phyloP scores from a whole-genome alignment of 1,140 invertebrate species.

The Bombus soroeensis region DNA sequence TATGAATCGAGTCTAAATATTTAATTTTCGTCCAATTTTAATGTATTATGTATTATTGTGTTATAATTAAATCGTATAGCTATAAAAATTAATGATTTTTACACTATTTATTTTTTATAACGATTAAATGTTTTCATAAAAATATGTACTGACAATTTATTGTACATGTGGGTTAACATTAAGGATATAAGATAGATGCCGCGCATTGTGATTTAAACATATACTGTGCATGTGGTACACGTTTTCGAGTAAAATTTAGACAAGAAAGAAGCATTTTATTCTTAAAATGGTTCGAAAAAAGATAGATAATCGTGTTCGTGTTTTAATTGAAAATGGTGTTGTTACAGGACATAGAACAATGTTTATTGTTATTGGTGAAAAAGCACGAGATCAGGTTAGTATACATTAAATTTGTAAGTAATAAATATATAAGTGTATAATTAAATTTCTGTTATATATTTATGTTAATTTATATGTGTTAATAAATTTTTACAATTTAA shows the following conservation, averaged over 20 bases:
- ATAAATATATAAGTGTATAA: background rate
- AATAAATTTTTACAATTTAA: background rate
- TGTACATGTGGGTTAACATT: background rate
- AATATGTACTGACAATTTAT: background rate
- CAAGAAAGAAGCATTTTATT: background rate
- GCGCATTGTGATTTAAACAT: background rate
- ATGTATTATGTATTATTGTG: background rate
- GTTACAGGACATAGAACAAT: constrained; percentile 93
- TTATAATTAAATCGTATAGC: background rate
- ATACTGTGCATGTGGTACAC: background rate
- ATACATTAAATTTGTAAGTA: background rate
- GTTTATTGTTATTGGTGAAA: constrained; percentile 98
- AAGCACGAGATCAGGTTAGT: constrained; percentile 95
- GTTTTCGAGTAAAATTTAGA: constrained; percentile 1
- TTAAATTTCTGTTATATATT: background rate
- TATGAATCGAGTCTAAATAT: background rate
- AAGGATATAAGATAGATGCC: constrained; percentile 3
- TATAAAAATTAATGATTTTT: background rate
- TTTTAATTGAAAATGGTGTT: constrained; percentile 99
- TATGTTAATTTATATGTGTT: background rate
- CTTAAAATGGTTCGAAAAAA: constrained; percentile 94
- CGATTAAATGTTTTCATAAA: background rate
- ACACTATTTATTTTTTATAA: background rate
- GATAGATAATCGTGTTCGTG: constrained; percentile 97
- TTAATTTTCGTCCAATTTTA: background rate